phyloP scores from a whole-genome alignment of 2,113 vertebrate genomes.

The Phyllopteryx taeniolatus region DNA sequence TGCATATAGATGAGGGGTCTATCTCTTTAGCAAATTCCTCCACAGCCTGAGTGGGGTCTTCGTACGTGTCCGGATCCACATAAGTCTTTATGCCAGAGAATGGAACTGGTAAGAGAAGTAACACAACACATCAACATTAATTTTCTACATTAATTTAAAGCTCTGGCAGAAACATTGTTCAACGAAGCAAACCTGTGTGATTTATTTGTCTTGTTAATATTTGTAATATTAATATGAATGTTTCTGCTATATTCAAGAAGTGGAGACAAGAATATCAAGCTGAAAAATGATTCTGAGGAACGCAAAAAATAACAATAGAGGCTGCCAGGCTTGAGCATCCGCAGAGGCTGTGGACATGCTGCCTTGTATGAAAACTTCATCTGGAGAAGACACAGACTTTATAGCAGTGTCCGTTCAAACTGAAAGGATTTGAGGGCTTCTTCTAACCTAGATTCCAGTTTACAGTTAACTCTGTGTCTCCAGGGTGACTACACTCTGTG shows the following conservation, averaged over 20 bases:
- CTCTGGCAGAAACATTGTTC: conserved; percentile 2
- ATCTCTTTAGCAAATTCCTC: conserved; percentile 98
- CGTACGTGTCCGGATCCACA: conserved; percentile 94
- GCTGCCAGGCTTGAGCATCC: conserved; percentile 27
- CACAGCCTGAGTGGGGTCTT: conserved; percentile 93
- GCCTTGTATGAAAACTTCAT: conserved; percentile 53
- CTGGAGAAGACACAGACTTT: conserved; percentile 55
- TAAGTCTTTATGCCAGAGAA: conserved; percentile 94
- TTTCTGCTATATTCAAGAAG: conserved; percentile 19
- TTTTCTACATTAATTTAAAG: neutral
- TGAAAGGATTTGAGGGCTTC: conserved; percentile 46
- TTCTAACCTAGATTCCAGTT: conserved; percentile 43
- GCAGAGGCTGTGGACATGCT: conserved; percentile 31
- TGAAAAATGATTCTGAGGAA: conserved; percentile 32
- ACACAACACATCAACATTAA: neutral
- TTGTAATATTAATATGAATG: neutral
- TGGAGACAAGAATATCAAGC: neutral
- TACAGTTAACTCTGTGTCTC: conserved; percentile 45
- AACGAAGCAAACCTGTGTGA: neutral
- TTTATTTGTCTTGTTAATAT: conserved; percentile 17
- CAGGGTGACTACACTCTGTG: conserved; percentile 43
- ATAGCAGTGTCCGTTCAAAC: conserved; percentile 52
- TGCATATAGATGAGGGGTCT: conserved; percentile 93
- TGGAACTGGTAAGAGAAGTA: conserved; percentile 69
- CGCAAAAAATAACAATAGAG: conserved; percentile 31